Base-by-base conservation (phyloP, 1,140 invertebrate species). In the Magallana ariakensis region DNA sequence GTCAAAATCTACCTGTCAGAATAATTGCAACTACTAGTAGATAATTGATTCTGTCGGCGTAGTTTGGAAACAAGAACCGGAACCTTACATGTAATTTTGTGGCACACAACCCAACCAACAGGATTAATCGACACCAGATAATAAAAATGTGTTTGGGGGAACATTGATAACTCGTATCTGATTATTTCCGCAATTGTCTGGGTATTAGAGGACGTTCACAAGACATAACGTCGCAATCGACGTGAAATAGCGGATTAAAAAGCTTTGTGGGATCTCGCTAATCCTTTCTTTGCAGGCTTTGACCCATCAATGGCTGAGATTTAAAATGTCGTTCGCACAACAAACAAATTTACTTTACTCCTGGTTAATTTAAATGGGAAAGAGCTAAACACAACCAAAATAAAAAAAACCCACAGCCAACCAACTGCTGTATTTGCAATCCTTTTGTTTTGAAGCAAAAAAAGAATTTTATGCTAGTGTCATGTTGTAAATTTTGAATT, bases 161-260 rank as follows among this genome's bases (percentile, higher is more conserved):
- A 13, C 66, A 3, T 26, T 33, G 66, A 75, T 26, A 33, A 75
- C 11, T 13, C 9, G 10, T 26, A 26, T 75, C 66, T 26, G 22
- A 11, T 75, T 75, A 75, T 75, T 75, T 75, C 66, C 66, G 66
- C 66, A 75, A 75, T 75, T 4, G 66, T 33, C 22, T 75, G 66
- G 8, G 66, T 26, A 26, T 11, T 75, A 26, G 11, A 75, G 19
- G 66, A 26, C 22, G 22, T 75, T 75, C 66, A 13, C 66, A 75
- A 46, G 66, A 75, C 22, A 22, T 26, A 75, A 26, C 66, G 66
- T 75, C 66, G 10, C 22, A 13, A 75, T 26, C 19, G 19, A 75
- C 19, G 22, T 75, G 66, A 75, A 62, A 46, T 33, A 75, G 22
- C 22, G 66, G 66, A 75, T 75, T 75, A 26, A 75, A 19, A 33